Evolutionary conservation across 2,888 invertebrate species (phyloP).

Genomic region (Keiferia lycopersicella): DNA sequence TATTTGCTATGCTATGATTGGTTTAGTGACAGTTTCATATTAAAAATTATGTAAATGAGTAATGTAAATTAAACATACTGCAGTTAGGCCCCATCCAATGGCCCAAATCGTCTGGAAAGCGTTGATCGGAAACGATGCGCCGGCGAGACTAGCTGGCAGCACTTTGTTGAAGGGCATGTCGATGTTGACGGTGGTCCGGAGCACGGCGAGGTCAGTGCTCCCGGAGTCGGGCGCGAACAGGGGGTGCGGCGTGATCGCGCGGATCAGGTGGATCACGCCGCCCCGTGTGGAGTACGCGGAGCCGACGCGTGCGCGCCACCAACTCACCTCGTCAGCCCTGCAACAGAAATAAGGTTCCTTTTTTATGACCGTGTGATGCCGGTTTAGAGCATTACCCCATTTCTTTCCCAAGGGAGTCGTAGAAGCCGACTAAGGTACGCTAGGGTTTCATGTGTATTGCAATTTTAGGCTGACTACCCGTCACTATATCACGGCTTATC

Average conservation of each 20-base stretch:
- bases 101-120: conserved; percentile 50
- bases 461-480: no score
- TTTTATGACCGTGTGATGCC: no score
- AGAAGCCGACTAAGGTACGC: no score
- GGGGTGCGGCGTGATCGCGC: conserved; percentile 51
- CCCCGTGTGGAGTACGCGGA: conserved; percentile 49
- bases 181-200: conserved; percentile 50
- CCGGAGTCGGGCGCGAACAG: conserved; percentile 44
- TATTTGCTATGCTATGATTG: no score
- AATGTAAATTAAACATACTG: no score
- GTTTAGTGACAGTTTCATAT: no score
- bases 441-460: no score
- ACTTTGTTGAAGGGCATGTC: conserved; percentile 41
- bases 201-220: conserved; percentile 55
- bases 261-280: conserved; percentile 52
- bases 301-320: conserved; percentile 64
- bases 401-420: no score
- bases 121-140: conserved; percentile 45
- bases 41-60: no score
- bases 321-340: conserved; percentile 45
- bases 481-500: no score
- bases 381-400: no score
- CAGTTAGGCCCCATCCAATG: conserved; percentile 63
- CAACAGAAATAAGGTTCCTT: conserved; percentile 7
- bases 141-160: conserved; percentile 51